phyloP scores from a whole-genome alignment of 2,888 invertebrate genomes.

The Saturnia pavonia region DNA sequence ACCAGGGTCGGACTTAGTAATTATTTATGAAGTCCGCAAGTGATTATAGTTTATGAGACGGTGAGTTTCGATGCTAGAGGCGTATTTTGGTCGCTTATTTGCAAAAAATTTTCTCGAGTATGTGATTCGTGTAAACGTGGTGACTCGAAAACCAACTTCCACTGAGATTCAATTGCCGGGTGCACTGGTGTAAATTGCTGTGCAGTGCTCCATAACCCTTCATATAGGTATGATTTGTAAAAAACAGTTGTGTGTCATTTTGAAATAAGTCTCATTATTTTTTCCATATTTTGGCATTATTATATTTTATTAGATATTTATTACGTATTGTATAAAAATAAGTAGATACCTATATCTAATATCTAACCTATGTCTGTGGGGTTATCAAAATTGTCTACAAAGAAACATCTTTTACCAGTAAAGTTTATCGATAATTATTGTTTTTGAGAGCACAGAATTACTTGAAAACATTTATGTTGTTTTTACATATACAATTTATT shows the following conservation, averaged over 20 bases:
- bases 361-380: no score
- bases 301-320: not conserved
- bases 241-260: constrained; percentile 8
- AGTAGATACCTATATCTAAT: not conserved
- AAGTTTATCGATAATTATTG: not conserved
- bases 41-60: constrained; percentile 72
- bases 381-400: not conserved
- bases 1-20: constrained; percentile 72
- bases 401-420: not conserved
- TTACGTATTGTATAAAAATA: not conserved
- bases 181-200: constrained; percentile 12
- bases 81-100: constrained; percentile 20
- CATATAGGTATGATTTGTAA: not conserved
- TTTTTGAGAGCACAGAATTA: not conserved
- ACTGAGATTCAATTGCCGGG: not conserved
- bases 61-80: constrained; percentile 20
- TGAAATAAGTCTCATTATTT: not conserved
- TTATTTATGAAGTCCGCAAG: constrained; percentile 79
- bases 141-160: constrained; percentile 6
- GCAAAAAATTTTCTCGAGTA: constrained; percentile 16
- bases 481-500: no score
- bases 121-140: constrained; percentile 13
- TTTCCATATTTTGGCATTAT: not conserved
- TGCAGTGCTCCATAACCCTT: not conserved
- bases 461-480: no score